Evolutionary conservation across 2,888 invertebrate species (phyloP).

Genomic region (Rhamnusium bicolor): DNA sequence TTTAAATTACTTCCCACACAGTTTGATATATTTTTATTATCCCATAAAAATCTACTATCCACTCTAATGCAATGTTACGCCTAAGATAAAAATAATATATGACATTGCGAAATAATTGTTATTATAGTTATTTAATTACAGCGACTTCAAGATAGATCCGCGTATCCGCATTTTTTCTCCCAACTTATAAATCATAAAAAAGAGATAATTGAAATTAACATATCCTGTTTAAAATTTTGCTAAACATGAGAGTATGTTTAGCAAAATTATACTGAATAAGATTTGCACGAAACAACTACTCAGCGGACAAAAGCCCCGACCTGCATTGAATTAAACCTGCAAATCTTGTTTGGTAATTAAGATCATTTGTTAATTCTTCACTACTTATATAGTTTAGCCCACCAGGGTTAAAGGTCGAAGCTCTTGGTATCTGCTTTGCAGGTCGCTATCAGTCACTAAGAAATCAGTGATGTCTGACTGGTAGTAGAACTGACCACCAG

Average conservation of each 20-base stretch:
- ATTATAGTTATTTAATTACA: conserved; percentile 14
- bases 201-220: not conserved
- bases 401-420: no score
- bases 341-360: no score
- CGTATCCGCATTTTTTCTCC: not conserved
- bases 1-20: conserved; percentile 15
- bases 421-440: no score
- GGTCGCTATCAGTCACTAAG: no score
- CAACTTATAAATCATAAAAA: not conserved
- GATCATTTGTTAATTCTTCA: no score
- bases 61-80: conserved; percentile 17
- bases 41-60: conserved; percentile 19
- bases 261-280: no score
- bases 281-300: no score
- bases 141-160: conserved; percentile 16
- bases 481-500: no score
- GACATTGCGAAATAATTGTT: conserved; percentile 24
- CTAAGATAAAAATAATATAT: conserved; percentile 18
- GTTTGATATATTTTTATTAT: conserved; percentile 20
- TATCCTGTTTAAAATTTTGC: not conserved
- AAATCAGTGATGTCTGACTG: no score
- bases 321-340: no score
- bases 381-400: no score
- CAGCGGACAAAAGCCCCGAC: no score
- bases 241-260: not conserved